Conservation (phyloP, 2,113 vertebrate genomes). For the Nycticorax nycticorax region DNA sequence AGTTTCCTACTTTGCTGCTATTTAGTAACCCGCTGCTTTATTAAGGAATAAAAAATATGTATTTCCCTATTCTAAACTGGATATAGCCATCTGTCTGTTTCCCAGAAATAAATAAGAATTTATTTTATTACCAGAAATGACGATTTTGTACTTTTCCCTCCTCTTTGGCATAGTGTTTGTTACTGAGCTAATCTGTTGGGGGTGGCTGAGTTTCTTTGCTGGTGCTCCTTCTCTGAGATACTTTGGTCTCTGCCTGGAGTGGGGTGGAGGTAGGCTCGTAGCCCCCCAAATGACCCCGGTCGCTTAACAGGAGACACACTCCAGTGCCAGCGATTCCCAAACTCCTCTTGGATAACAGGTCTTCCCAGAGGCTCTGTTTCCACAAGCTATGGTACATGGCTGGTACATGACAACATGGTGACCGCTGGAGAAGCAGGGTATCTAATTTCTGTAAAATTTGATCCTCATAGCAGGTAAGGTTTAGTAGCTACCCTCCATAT, state of each 20-base stretch:
- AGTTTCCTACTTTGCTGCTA: not conserved
- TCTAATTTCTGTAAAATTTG: not conserved
- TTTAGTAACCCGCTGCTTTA: not conserved
- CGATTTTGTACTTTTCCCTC: not conserved
- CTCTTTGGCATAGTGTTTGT: not conserved
- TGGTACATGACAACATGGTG: too few relatives aligned
- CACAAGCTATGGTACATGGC: fast-evolving
- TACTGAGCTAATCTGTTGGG: not conserved
- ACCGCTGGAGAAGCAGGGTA: not conserved
- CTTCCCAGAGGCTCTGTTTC: not conserved
- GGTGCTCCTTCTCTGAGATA: not conserved
- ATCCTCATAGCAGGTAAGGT: not conserved
- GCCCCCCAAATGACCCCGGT: not conserved
- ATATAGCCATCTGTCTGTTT: not conserved
- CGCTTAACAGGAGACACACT: not conserved
- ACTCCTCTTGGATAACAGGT: not conserved
- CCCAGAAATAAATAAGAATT: not conserved
- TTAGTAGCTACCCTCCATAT: not conserved
- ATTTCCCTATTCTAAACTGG: not conserved
- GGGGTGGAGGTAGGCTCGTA: fast-evolving
- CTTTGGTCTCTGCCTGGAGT: not conserved
- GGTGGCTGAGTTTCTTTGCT: not conserved
- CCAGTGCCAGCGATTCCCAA: not conserved
- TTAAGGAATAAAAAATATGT: not conserved
- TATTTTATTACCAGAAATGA: not conserved